Base-by-base conservation (phyloP, 2,113 vertebrate species). In the Sphaerodactylus townsendi region DNA sequence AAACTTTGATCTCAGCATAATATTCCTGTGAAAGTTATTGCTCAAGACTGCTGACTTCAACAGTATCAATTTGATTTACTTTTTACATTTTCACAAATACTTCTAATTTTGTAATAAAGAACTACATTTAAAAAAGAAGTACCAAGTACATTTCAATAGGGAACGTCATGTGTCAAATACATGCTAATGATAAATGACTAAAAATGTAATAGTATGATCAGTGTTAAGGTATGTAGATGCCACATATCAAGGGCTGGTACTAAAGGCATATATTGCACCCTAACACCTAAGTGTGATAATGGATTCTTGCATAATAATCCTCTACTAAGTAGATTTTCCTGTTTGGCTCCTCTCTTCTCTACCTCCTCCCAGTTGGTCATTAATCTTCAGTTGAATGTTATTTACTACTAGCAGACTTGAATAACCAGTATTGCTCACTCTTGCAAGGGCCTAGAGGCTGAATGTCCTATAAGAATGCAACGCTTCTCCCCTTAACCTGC, bases 361-460 rank as follows among this genome's bases (percentile, higher is more conserved):
- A 19, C 64, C 70, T 64, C n/a, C 53, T 85, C 37, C 77, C 50
- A 86, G 50, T 82, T 10, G 79, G 64, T 37, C 75, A 50, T 30
- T 30, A 89, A 17, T 2, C 41, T 83, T 84, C 25, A 56, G 59
- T 66, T 2, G 85, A 88, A 70, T 64, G 30, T 56, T 76, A 1
- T 79, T 88, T 80, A 59, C 81, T 93, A 71, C 83, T 71, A 83
- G 35, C 17, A 59, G 33, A 80, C 73, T 82, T 66, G 30, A 88
- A 85, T 44, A 66, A 75, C 7, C 14, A 68, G 71, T 41, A 75
- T 46, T 69, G 68, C 4, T 48, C 84, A 76, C 25, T 76, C n/a
- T 62, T 35, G 50, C n/a, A 62, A 64, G 50, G 37, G 19, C 7
- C 62, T 70, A 10, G 62, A 65, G 70, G 39, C 78, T 68, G 39